Conservation (phyloP, 92 coral and sea anemone species). For the Meandrina meandrites region DNA sequence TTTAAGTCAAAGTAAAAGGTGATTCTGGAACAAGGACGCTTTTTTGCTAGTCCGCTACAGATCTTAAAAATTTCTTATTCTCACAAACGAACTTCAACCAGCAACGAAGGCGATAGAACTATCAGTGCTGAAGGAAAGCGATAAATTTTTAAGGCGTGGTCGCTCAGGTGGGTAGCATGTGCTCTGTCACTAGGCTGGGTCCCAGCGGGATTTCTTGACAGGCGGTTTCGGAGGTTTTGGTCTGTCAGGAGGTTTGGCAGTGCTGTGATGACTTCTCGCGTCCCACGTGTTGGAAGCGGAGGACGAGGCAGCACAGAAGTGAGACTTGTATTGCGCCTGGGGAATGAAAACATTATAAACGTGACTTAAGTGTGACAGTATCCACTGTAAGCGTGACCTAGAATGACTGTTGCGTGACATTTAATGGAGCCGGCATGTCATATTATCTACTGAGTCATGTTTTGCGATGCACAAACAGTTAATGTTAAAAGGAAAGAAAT, state of each 20-base stretch:
- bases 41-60: background rate
- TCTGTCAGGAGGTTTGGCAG: slow-evolving; percentile 76
- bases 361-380: background rate
- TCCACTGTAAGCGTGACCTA: background rate
- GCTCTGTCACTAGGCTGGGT: slow-evolving; percentile 57
- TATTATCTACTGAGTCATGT: no score
- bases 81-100: background rate
- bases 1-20: background rate
- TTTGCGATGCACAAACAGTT: no score
- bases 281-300: slow-evolving; percentile 85
- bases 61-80: background rate
- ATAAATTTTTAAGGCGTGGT: background rate
- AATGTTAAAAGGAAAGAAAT: no score
- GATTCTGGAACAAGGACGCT: background rate
- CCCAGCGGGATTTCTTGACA: slow-evolving; percentile 95
- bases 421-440: no score
- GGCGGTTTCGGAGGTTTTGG: slow-evolving; percentile 70
- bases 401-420: background rate
- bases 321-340: slow-evolving; percentile 95
- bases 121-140: background rate
- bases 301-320: slow-evolving; percentile 84
- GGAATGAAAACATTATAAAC: background rate
- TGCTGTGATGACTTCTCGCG: slow-evolving; percentile 77
- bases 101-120: background rate
- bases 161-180: background rate